These are phyloP conservation scores for Berghia stephanieae DNA, from an alignment of 1,140 invertebrate genomes.

Conservation along the genomic window DNA sequence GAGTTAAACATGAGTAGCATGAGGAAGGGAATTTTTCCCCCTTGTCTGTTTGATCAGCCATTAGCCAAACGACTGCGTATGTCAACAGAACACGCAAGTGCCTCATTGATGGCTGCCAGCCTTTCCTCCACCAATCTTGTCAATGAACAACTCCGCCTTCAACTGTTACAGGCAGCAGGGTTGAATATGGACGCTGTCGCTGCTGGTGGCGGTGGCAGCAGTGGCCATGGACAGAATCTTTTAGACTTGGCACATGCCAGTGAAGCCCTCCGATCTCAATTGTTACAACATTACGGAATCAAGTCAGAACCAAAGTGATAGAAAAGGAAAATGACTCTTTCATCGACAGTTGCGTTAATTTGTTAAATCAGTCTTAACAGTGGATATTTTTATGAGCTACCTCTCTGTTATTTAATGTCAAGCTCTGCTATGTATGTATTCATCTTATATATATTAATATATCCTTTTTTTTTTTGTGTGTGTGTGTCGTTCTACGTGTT, in stretches of 20 bases:
- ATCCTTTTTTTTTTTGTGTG: too few species aligned
- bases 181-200: neutral
- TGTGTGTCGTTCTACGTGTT: too few species aligned
- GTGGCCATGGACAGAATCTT: too few species aligned
- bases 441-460: too few species aligned
- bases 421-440: too few species aligned
- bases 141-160: constrained; percentile 19
- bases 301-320: constrained; percentile 29
- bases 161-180: constrained; percentile 26
- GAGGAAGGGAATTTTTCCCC: constrained; percentile 15
- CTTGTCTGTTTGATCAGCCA: neutral
- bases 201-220: neutral
- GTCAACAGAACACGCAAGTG: constrained; percentile 28
- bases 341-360: too few species aligned
- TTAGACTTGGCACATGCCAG: constrained; percentile 20
- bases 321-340: too few species aligned
- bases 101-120: constrained; percentile 27
- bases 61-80: constrained; percentile 21
- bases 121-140: constrained; percentile 17
- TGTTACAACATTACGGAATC: constrained; percentile 31
- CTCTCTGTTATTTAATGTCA: too few species aligned
- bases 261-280: constrained; percentile 19
- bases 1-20: constrained; percentile 8
- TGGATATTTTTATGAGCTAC: too few species aligned
- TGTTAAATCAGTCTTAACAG: too few species aligned